phyloP scores from a whole-genome alignment of 2,113 vertebrate species.

The Sus scrofa region DNA sequence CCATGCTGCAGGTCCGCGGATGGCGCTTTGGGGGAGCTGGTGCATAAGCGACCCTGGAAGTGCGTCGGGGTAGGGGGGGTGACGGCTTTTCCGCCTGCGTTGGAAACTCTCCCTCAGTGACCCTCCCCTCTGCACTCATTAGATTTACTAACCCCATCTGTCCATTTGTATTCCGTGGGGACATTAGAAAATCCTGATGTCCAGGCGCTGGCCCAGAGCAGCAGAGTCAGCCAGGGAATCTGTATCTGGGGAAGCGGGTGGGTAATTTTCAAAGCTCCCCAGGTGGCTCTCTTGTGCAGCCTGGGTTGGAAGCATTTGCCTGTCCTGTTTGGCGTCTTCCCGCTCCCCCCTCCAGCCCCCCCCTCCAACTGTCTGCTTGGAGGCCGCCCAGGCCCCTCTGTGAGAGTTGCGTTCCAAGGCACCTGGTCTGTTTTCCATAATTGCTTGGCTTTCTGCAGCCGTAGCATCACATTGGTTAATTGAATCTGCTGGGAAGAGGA shows the following conservation, averaged over 20 bases:
- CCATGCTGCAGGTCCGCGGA: neutral
- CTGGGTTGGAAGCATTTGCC: neutral
- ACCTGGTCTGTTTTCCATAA: conserved; percentile 34
- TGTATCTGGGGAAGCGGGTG: neutral
- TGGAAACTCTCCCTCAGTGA: neutral
- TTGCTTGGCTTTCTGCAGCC: conserved; percentile 64
- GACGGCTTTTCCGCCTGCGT: neutral
- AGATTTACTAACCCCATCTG: neutral
- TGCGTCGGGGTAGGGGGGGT: too few species aligned
- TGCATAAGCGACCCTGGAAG: neutral
- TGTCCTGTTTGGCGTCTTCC: neutral
- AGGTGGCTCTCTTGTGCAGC: neutral
- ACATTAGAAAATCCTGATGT: neutral
- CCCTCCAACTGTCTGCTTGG: conserved; percentile 20
- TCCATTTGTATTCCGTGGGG: rapidly evolving
- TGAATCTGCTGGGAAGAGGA: conserved; percentile 80
- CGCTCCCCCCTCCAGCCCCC: neutral
- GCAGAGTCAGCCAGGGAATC: neutral
- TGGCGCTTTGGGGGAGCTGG: neutral
- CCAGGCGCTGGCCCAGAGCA: neutral
- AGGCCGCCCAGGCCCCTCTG: conserved; percentile 18
- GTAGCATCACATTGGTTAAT: conserved; percentile 81
- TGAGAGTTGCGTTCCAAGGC: conserved; percentile 48
- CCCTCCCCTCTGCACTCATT: neutral
- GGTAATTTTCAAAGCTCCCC: neutral